These are phyloP conservation scores for Chelonia mydas DNA, from an alignment of 2,797 vertebrate genomes.

Conservation along the genomic window DNA sequence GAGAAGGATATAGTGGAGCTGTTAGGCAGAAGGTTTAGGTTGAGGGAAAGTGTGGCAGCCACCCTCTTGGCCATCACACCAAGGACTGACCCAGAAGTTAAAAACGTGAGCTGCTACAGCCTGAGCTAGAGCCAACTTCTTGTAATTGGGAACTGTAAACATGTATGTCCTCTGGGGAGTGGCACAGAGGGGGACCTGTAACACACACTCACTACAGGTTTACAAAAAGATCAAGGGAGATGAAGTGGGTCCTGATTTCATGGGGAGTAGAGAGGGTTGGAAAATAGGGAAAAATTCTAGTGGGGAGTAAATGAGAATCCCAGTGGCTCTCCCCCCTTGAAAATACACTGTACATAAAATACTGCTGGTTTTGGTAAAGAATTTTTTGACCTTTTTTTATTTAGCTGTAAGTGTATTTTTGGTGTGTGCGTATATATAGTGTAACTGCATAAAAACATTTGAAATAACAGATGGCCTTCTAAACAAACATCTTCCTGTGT, in stretches of 20 bases:
- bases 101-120: background rate
- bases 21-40: background rate
- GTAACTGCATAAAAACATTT: slow-evolving; percentile 18
- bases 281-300: background rate
- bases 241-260: background rate
- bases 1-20: background rate
- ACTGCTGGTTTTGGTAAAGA: rapidly evolving
- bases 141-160: background rate
- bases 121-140: background rate
- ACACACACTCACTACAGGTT: background rate
- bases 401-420: background rate
- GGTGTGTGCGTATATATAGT: background rate
- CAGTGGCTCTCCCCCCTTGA: background rate
- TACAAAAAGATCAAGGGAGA: background rate
- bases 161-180: background rate
- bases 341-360: background rate
- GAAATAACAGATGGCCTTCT: slow-evolving; percentile 40
- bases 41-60: background rate
- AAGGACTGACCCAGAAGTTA: background rate
- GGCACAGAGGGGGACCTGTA: background rate
- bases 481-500: slow-evolving; percentile 62
- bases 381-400: background rate
- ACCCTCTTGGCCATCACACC: background rate
- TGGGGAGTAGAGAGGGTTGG: background rate
- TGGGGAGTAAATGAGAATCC: background rate